phyloP scores from a whole-genome alignment of 1,140 invertebrate genomes.

The Portunus trituberculatus region DNA sequence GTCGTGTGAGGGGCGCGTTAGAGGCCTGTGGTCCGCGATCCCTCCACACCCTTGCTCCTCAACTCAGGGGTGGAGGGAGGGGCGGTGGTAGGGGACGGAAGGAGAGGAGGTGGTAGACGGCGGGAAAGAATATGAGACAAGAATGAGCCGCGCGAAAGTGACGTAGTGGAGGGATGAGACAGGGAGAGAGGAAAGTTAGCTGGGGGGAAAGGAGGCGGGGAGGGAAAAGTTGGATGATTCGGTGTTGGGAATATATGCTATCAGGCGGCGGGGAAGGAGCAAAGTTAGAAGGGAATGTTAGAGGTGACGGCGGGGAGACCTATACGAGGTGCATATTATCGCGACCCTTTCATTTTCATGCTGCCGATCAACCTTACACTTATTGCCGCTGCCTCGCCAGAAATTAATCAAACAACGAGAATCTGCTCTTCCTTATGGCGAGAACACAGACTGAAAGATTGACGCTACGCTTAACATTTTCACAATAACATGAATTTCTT shows the following conservation, averaged over 20 bases:
- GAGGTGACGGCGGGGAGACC: not conserved
- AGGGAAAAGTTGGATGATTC: slow-evolving; percentile 44
- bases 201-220: slow-evolving; percentile 44
- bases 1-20: not conserved
- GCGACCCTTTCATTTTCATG: slow-evolving; percentile 2
- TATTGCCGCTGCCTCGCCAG: too few species aligned
- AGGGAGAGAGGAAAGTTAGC: slow-evolving; percentile 66
- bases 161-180: slow-evolving; percentile 62
- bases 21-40: not conserved
- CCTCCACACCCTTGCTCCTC: not conserved
- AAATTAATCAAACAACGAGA: too few species aligned
- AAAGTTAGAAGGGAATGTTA: slow-evolving; percentile 16
- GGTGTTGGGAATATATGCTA: slow-evolving; percentile 40
- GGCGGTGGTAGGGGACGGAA: not conserved
- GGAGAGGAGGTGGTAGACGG: not conserved
- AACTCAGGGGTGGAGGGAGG: not conserved
- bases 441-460: too few species aligned
- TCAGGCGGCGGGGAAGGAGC: not conserved
- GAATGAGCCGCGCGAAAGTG: slow-evolving; percentile 49
- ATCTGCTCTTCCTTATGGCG: too few species aligned
- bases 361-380: too few species aligned
- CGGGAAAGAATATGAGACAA: slow-evolving; percentile 50
- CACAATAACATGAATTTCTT: not conserved
- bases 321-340: slow-evolving; percentile 12
- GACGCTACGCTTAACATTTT: too few species aligned